These are phyloP conservation scores for Macropus fuliginosus DNA, from an alignment of 2,797 vertebrate species.

Conservation along the genomic window DNA sequence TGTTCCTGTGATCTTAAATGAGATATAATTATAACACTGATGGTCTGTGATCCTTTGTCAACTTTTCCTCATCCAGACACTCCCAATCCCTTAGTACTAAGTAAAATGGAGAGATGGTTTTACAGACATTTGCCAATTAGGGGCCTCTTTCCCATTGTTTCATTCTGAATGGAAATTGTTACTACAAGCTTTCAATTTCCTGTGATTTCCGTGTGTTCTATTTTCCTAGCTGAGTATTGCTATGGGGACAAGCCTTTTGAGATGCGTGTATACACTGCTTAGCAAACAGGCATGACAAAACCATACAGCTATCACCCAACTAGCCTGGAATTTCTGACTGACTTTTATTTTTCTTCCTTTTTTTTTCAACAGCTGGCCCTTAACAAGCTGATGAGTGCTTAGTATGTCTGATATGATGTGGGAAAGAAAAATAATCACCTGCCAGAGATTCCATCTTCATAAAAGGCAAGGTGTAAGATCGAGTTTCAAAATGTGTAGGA, in stretches of 20 bases:
- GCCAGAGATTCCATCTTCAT: conserved; percentile 82
- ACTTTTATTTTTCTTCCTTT: background rate
- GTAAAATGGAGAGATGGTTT: background rate
- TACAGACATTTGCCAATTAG: background rate
- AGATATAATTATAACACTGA: background rate
- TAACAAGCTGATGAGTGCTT: conserved; percentile 74
- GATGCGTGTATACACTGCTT: background rate
- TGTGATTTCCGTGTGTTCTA: background rate
- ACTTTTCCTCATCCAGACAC: background rate
- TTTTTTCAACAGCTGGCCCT: conserved; percentile 78
- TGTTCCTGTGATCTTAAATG: background rate
- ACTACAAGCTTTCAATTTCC: background rate
- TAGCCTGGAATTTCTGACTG: background rate
- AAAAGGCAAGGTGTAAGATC: conserved; percentile 82
- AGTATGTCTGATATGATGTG: conserved; percentile 79
- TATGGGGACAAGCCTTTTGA: background rate
- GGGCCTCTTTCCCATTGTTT: background rate
- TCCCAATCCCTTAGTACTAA: background rate
- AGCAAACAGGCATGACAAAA: background rate
- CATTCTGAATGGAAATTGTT: accelerated
- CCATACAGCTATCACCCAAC: background rate
- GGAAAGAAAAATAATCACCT: conserved; percentile 86
- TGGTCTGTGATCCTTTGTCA: background rate
- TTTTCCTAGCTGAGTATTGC: background rate
- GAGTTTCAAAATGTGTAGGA: conserved; percentile 80